Evolutionary conservation across 2,797 vertebrate species (phyloP).

Genomic region (Gephyroberyx darwinii): DNA sequence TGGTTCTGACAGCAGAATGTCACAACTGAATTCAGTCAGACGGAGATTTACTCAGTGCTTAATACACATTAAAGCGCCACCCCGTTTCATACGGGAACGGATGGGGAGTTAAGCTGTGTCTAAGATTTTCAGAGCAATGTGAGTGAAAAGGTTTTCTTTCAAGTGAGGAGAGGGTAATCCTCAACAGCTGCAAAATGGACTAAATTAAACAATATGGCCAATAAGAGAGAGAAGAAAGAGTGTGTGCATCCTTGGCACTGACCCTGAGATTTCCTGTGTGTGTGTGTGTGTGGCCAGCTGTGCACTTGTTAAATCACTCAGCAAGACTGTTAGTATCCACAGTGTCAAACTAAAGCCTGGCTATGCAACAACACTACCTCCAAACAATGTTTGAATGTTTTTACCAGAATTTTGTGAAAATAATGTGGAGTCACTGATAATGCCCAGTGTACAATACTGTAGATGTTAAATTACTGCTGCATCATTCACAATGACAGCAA

Average conservation of each 20-base stretch:
- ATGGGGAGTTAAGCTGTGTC: not conserved
- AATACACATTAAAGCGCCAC: slow-evolving; percentile 6
- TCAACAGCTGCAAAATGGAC: slow-evolving; percentile 54
- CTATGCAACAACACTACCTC: slow-evolving; percentile 41
- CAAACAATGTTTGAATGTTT: not conserved
- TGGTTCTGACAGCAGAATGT: not conserved
- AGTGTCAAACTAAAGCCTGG: slow-evolving; percentile 68
- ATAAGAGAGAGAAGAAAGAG: slow-evolving; percentile 6
- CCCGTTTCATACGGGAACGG: not conserved
- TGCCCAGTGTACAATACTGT: too few relatives aligned
- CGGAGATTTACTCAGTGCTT: slow-evolving; percentile 25
- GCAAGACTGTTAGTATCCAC: slow-evolving; percentile 56
- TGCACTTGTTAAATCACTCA: slow-evolving; percentile 39
- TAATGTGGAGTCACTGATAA: too few relatives aligned
- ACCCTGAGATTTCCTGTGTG: slow-evolving; percentile 13
- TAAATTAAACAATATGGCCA: slow-evolving; percentile 18
- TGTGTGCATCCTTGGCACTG: not conserved
- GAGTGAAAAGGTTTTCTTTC: slow-evolving; percentile 23
- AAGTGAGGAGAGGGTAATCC: slow-evolving; percentile 42
- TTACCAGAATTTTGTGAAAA: too few relatives aligned
- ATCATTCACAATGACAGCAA: too few relatives aligned
- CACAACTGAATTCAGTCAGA: slow-evolving; percentile 10
- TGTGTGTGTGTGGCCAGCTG: slow-evolving; percentile 45
- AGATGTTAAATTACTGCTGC: too few relatives aligned
- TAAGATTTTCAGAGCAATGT: slow-evolving; percentile 16